These are phyloP conservation scores for Phymatocera aterrima DNA, from an alignment of 2,888 invertebrate genomes.

Conservation along the genomic window DNA sequence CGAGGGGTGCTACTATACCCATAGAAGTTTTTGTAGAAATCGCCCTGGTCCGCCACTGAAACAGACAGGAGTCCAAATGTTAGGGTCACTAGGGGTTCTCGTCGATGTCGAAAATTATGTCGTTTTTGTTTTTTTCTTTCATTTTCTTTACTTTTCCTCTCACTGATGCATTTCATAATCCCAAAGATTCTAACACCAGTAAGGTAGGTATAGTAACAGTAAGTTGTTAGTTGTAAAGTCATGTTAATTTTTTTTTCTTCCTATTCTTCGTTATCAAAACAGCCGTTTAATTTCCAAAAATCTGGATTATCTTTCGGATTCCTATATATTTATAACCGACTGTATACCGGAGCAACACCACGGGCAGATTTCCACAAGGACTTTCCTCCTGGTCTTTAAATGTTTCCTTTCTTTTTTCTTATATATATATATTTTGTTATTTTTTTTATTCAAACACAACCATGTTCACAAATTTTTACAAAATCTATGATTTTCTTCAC, in stretches of 20 bases:
- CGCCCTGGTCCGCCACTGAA: constrained; percentile 86
- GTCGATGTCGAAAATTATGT: not conserved
- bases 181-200: too few relatives aligned
- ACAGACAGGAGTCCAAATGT: constrained; percentile 78
- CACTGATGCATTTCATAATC: too few relatives aligned
- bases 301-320: constrained; percentile 48
- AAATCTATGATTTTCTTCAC: not conserved
- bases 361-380: constrained; percentile 73
- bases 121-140: constrained; percentile 47
- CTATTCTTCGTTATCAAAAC: too few relatives aligned
- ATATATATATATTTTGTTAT: constrained; percentile 20
- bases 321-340: constrained; percentile 2
- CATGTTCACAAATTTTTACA: not conserved
- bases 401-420: not conserved
- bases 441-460: not conserved
- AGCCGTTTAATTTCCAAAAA: too few relatives aligned
- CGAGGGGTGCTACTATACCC: constrained; percentile 84
- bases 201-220: not conserved
- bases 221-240: too few relatives aligned
- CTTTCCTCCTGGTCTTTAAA: not conserved
- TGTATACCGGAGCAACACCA: constrained; percentile 57
- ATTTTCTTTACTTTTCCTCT: constrained; percentile 44
- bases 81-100: constrained; percentile 58
- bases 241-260: too few relatives aligned
- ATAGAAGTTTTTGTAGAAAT: constrained; percentile 91